Evolutionary conservation across 2,888 invertebrate genomes (phyloP).

Genomic region (Drosophila infuscata): DNA sequence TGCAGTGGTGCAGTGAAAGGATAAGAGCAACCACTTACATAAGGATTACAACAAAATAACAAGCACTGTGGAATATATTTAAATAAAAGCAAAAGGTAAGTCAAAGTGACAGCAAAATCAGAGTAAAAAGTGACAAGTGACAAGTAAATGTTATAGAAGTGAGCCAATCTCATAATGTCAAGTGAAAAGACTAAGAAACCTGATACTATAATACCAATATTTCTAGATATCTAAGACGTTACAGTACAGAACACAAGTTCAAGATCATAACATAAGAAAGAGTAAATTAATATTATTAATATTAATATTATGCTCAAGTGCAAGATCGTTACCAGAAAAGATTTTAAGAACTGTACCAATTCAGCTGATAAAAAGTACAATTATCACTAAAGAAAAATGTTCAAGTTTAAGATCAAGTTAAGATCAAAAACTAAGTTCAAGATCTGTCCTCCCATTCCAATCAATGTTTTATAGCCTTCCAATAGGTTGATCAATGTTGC

Average conservation of each 20-base stretch:
- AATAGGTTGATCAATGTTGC: neutral
- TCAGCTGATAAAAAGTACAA: neutral
- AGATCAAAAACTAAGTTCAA: neutral
- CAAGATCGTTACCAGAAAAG: neutral
- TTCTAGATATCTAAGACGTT: neutral
- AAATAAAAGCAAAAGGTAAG: constrained; percentile 67
- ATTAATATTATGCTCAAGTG: neutral
- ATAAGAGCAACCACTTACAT: constrained; percentile 61
- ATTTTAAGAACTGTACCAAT: neutral
- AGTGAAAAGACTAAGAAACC: neutral
- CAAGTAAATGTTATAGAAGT: neutral
- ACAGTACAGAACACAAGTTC: neutral
- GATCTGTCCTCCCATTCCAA: neutral
- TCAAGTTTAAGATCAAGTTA: neutral
- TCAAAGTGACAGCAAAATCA: constrained; percentile 37
- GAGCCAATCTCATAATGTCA: neutral
- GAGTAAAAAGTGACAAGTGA: constrained; percentile 7
- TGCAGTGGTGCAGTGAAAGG: constrained; percentile 67
- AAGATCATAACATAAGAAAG: neutral
- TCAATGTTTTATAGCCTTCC: neutral
- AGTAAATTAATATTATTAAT: neutral
- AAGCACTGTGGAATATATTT: constrained; percentile 60
- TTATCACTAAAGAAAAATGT: neutral
- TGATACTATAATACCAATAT: neutral
- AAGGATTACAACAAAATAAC: constrained; percentile 66